phyloP scores from a whole-genome alignment of 2,888 invertebrate species.

The Chromoteleia sp. region DNA sequence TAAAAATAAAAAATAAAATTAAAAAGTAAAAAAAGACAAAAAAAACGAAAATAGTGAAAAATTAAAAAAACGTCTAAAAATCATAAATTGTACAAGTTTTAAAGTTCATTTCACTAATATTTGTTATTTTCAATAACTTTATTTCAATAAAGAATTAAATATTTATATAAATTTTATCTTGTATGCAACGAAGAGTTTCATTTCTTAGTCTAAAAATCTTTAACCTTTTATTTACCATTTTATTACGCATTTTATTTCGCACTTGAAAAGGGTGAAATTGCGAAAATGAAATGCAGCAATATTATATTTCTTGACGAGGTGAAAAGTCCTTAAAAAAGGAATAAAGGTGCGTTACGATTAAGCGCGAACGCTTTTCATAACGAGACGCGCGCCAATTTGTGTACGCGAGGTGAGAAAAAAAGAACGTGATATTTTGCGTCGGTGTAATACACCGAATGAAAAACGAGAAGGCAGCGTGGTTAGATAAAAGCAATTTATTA shows the following conservation, averaged over 20 bases:
- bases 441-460: constrained; percentile 63
- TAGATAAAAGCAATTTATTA: constrained; percentile 76
- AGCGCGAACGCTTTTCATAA: constrained; percentile 37
- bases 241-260: neutral
- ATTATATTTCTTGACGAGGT: neutral
- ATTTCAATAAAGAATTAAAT: too few species aligned
- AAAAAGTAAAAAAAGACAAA: too few species aligned
- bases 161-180: too few species aligned
- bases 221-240: neutral
- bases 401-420: constrained; percentile 21
- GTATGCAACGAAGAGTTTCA: too few species aligned
- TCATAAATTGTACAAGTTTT: too few species aligned
- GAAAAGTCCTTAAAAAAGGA: neutral
- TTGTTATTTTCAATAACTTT: too few species aligned
- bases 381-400: constrained; percentile 40
- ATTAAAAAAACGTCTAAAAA: too few species aligned
- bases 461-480: constrained; percentile 70
- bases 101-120: too few species aligned
- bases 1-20: too few species aligned
- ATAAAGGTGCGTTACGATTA: constrained; percentile 28
- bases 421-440: constrained; percentile 36
- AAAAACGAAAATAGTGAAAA: too few species aligned
- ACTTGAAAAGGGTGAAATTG: neutral
- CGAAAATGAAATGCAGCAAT: neutral
- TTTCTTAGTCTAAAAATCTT: constrained; percentile 3